Percentiles rank a stretch among this genome's conserved stretches.
Evolutionary conservation across 1,140 invertebrate genomes (phyloP).

Genomic region (Zaprionus tsacasi): DNA sequence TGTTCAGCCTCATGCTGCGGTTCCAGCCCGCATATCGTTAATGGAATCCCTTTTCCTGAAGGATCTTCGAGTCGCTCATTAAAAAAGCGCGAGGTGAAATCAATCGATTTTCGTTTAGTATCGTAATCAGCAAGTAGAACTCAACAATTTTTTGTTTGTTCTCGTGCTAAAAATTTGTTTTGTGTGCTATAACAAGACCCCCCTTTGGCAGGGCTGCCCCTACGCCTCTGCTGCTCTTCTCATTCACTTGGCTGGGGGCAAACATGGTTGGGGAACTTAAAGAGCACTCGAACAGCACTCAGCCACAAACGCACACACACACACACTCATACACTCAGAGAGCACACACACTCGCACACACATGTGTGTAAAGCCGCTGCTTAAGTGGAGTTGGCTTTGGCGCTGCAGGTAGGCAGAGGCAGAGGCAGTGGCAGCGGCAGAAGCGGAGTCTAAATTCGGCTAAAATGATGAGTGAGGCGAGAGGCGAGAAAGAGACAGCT

Average conservation of each 20-base stretch:
- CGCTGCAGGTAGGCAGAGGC: constrained; percentile 48
- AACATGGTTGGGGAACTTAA: constrained; percentile 75
- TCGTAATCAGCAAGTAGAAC: constrained; percentile 70
- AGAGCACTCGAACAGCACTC: constrained; percentile 80
- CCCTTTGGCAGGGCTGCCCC: too few species aligned
- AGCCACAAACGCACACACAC: constrained; percentile 66
- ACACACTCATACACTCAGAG: constrained; percentile 18
- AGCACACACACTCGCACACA: constrained; percentile 48
- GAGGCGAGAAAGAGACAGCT: background rate
- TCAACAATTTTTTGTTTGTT: constrained; percentile 71
- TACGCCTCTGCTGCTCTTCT: constrained; percentile 9
- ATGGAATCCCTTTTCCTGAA: constrained; percentile 60
- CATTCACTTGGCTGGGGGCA: constrained; percentile 7
- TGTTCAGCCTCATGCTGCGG: constrained; percentile 3
- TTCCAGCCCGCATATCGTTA: constrained; percentile 60
- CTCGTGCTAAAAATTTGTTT: constrained; percentile 80
- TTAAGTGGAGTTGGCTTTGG: constrained; percentile 70
- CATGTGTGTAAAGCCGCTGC: constrained; percentile 68
- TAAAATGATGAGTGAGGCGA: constrained; percentile 36
- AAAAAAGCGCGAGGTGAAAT: constrained; percentile 53
- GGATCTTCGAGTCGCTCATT: constrained; percentile 52
- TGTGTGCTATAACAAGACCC: constrained; percentile 77
- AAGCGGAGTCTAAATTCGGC: constrained; percentile 18
- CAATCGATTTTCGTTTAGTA: constrained; percentile 82
- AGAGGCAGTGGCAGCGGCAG: too few species aligned